Evolutionary conservation across 2,113 vertebrate species (phyloP).

Genomic region (Edolisoma coerulescens): DNA sequence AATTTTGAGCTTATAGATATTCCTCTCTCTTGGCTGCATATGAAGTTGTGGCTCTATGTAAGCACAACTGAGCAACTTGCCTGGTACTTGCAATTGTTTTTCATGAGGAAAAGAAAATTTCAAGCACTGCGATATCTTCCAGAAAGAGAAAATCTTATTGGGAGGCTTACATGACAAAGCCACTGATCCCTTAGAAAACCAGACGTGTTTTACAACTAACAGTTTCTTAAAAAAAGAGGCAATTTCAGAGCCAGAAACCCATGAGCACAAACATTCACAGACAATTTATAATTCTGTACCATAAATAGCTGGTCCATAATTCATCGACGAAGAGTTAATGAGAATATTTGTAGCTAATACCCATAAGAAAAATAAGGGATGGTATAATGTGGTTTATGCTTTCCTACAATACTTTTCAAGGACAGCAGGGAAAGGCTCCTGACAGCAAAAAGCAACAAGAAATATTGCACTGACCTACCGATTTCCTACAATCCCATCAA

Average conservation of each 20-base stretch:
- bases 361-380: slow-evolving; percentile 74
- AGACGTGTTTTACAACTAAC: neutral
- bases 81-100: neutral
- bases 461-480: slow-evolving; percentile 75
- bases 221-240: neutral
- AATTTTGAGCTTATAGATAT: neutral
- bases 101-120: neutral
- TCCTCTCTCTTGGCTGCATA: neutral
- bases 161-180: neutral
- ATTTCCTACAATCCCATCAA: slow-evolving; percentile 71
- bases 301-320: slow-evolving; percentile 68
- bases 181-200: neutral
- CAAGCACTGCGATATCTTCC: neutral
- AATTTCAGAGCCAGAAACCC: slow-evolving; percentile 26
- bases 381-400: slow-evolving; percentile 64
- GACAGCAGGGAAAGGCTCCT: slow-evolving; percentile 65
- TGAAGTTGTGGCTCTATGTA: neutral
- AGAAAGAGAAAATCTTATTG: neutral
- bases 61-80: neutral
- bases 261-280: slow-evolving; percentile 12
- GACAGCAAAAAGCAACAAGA: slow-evolving; percentile 75
- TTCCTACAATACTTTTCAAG: slow-evolving; percentile 66
- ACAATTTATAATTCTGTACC: slow-evolving; percentile 69
- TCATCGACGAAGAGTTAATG: slow-evolving; percentile 70
- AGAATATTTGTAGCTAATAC: slow-evolving; percentile 74